These are phyloP conservation scores for Athalia cordata DNA, from an alignment of 2,888 invertebrate genomes.

Conservation along the genomic window DNA sequence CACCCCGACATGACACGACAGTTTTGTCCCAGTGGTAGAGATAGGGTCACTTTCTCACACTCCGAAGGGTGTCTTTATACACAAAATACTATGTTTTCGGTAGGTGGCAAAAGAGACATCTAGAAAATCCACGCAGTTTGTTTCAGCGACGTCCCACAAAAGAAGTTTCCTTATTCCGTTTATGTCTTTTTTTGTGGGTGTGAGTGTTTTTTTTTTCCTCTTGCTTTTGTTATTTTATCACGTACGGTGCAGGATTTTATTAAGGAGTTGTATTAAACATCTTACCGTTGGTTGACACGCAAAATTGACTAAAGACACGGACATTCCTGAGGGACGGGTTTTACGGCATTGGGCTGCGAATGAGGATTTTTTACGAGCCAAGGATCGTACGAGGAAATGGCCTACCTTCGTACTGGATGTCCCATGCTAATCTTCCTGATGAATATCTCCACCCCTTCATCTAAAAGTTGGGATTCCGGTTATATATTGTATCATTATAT, in stretches of 20 bases:
- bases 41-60: constrained; percentile 27
- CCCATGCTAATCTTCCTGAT: background rate
- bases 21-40: constrained; percentile 3
- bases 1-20: background rate
- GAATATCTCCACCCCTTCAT: background rate
- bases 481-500: no score
- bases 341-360: constrained; percentile 38
- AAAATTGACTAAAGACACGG: constrained; percentile 53
- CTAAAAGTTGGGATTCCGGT: background rate
- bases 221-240: background rate
- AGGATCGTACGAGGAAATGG: constrained; percentile 13
- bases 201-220: no score
- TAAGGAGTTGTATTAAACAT: constrained; percentile 50
- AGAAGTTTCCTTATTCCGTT: no score
- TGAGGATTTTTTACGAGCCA: constrained; percentile 37
- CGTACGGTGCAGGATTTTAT: background rate
- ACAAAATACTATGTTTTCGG: no score
- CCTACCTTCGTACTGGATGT: background rate
- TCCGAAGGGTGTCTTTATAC: background rate
- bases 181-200: no score
- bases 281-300: constrained; percentile 57
- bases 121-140: no score
- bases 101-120: no score
- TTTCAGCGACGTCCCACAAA: no score
- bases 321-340: constrained; percentile 37